A percentile compares a stretch with the other conserved stretches of the same genome.
Conservation (phyloP, 1,140 invertebrate species). For the Pollicipes pollicipes region DNA sequence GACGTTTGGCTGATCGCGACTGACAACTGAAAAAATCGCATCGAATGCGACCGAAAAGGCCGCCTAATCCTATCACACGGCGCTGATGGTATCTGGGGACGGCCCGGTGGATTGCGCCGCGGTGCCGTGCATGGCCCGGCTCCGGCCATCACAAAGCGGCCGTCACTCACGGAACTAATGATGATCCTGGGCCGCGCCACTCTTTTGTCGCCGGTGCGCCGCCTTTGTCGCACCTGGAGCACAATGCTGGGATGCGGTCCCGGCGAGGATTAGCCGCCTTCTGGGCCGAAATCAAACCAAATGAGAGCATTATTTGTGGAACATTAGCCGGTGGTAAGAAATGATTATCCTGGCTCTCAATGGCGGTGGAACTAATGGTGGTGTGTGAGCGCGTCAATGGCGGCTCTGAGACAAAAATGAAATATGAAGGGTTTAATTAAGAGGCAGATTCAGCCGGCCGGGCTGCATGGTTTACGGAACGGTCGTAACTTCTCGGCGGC, state of each 20-base stretch:
- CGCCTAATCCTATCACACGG: neutral
- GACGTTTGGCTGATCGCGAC: too few species aligned
- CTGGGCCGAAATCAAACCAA: neutral
- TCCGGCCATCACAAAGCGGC: neutral
- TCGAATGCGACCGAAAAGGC: neutral
- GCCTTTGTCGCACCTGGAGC: neutral
- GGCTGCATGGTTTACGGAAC: too few species aligned
- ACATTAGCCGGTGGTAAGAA: neutral
- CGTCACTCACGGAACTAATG: constrained; percentile 1
- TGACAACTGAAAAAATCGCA: too few species aligned
- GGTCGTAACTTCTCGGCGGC: neutral
- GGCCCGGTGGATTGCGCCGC: too few species aligned
- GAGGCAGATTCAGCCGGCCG: neutral
- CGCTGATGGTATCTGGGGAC: too few species aligned
- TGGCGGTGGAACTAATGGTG: neutral
- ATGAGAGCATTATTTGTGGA: constrained; percentile 2
- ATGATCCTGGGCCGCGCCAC: neutral
- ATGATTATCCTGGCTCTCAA: neutral
- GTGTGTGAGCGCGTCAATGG: neutral
- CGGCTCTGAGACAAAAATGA: neutral
- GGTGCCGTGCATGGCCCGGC: too few species aligned
- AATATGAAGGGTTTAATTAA: constrained; percentile 2
- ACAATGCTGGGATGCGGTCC: neutral
- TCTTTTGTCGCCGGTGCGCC: neutral
- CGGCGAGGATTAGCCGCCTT: neutral